Conservation (phyloP, 37 sponge, comb jelly and placozoan species). For the Bolinopsis microptera region DNA sequence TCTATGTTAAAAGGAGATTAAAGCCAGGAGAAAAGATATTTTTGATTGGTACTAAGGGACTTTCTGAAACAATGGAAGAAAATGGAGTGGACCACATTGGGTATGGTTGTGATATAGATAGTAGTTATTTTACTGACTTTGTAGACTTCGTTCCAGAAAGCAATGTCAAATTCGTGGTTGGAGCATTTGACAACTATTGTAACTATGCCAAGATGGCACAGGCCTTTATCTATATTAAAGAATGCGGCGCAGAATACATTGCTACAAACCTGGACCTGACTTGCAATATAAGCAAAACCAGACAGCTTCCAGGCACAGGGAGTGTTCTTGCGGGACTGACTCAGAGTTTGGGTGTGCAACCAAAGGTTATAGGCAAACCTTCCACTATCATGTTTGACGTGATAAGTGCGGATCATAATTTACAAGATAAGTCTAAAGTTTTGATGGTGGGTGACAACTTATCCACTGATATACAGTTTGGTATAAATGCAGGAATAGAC, state of each 20-base stretch:
- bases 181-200: constrained; percentile 47
- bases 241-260: constrained; percentile 37
- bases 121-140: not conserved
- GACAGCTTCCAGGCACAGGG: constrained; percentile 45
- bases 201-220: constrained; percentile 64
- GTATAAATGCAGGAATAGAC: constrained; percentile 55
- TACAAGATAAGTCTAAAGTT: constrained; percentile 2
- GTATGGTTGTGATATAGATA: constrained; percentile 49
- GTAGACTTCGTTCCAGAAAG: constrained; percentile 23
- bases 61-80: not conserved
- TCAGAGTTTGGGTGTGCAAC: not conserved
- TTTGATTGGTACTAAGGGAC: constrained; percentile 63
- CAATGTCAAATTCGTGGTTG: constrained; percentile 63
- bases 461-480: constrained; percentile 67
- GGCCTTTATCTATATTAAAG: constrained; percentile 65
- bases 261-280: constrained; percentile 18
- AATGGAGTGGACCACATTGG: not conserved
- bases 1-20: constrained; percentile 10
- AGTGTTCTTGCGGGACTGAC: constrained; percentile 44
- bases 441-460: constrained; percentile 68
- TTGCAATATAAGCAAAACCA: not conserved
- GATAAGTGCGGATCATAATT: constrained; percentile 19
- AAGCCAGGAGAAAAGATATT: constrained; percentile 58
- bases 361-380: constrained; percentile 68
- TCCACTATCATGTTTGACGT: constrained; percentile 16